These are phyloP conservation scores for Microctonus hyperodae DNA, from an alignment of 2,888 invertebrate species.

Conservation along the genomic window DNA sequence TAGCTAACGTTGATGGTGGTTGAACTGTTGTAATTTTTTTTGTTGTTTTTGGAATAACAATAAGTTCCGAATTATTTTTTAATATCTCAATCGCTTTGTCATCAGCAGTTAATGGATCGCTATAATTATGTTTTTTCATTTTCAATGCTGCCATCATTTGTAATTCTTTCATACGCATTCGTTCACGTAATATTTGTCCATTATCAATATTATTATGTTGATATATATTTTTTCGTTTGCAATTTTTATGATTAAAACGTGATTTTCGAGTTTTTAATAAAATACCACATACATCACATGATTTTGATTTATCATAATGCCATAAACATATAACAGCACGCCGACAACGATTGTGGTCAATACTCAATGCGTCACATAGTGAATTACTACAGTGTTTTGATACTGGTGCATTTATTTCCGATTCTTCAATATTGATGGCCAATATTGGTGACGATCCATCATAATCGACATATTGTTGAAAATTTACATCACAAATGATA, in stretches of 20 bases:
- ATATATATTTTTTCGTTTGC: constrained; percentile 50
- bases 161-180: constrained; percentile 56
- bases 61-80: constrained; percentile 55
- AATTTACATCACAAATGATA: constrained; percentile 52
- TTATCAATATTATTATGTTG: constrained; percentile 51
- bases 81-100: constrained; percentile 51
- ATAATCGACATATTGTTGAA: constrained; percentile 52
- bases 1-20: constrained; percentile 29
- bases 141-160: constrained; percentile 52
- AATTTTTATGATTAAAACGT: constrained; percentile 52
- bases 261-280: constrained; percentile 48
- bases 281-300: constrained; percentile 55
- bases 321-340: constrained; percentile 44
- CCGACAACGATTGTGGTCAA: constrained; percentile 58
- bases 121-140: constrained; percentile 48
- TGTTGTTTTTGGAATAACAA: constrained; percentile 52
- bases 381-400: constrained; percentile 51
- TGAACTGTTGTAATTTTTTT: constrained; percentile 18
- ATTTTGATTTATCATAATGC: constrained; percentile 41
- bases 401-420: constrained; percentile 54
- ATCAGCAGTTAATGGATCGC: constrained; percentile 49
- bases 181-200: constrained; percentile 48
- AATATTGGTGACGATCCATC: constrained; percentile 50
- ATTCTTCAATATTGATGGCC: constrained; percentile 49
- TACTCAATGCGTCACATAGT: constrained; percentile 53